phyloP scores from a whole-genome alignment of 2,113 vertebrate species.

The Scolopax mira region DNA sequence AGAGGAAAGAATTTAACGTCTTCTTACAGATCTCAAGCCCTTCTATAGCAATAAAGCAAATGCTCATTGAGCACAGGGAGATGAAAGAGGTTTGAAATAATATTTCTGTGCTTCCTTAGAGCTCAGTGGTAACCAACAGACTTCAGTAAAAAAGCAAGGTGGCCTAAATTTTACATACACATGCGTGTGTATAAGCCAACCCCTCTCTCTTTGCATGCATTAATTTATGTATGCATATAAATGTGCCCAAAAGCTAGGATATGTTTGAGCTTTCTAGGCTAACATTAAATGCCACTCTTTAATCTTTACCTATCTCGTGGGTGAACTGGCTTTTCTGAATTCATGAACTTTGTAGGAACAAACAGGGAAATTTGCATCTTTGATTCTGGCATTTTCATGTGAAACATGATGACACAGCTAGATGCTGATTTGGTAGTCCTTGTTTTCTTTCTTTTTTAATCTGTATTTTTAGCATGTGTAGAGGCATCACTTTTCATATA shows the following conservation, averaged over 20 bases:
- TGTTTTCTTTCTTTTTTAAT: neutral
- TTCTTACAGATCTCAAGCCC: neutral
- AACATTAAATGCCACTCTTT: neutral
- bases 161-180: neutral
- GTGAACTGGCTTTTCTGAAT: neutral
- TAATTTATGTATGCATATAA: neutral
- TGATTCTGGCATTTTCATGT: neutral
- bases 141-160: neutral
- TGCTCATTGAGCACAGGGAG: neutral
- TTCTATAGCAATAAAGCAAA: neutral
- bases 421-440: neutral
- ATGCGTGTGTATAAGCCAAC: neutral
- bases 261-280: neutral
- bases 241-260: neutral
- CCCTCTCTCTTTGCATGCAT: neutral
- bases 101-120: neutral
- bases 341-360: neutral
- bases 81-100: neutral
- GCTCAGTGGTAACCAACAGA: neutral
- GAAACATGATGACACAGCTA: neutral
- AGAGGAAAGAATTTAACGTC: neutral
- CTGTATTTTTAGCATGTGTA: neutral
- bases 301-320: neutral
- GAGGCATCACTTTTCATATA: neutral
- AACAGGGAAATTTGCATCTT: neutral